Base-by-base conservation (phyloP, 2,888 invertebrate species). In the Ectemnius lituratus region DNA sequence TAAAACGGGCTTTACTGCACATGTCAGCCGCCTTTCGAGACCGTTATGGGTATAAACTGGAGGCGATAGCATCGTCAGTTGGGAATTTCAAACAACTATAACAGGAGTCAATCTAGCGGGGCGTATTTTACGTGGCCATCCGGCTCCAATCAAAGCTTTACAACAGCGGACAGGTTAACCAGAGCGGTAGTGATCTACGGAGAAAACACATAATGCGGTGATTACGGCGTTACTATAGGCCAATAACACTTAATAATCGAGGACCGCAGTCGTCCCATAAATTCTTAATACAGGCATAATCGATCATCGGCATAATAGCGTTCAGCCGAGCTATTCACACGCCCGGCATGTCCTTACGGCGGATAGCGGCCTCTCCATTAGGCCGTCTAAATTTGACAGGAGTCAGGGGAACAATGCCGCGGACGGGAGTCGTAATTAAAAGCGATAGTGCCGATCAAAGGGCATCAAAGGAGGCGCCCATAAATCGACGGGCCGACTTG, bases 351-450 rank as follows among this genome's bases (percentile, higher is more conserved):
- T 37, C 37, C 37, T 37, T 37, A 37, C 11, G 37, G 37, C 28
- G 37, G 28, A 37, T 37, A 28, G n/a, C 28, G 28, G 16, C 37
- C 14, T 16, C 14, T n/a, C 8, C 18, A 20, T 62, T 45, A 18
- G 18, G 45, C 46, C 45, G 20, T 62, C 62, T n/a, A 14, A 20
- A 23, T 20, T 20, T 27, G 59, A 47, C 20, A 20, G 62, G 28
- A 46, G 49, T 27, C 56, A 64, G 57, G 11, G 37, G 46, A 52
- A 52, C 52, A 52, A 52, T 58, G 49, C 52, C 64, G 70, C 14
- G 57, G 49, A 52, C 46, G 47, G 23, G 20, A 62, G 64, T 57
- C 45, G 23, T 52, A 65, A 70, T 70, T 70, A 66, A 61, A 70
- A 61, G n/a, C 49, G 58, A 23, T 49, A 28, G 28, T 8, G 3